Conservation (phyloP, 1,140 invertebrate species). For the Drosophila mojavensis region DNA sequence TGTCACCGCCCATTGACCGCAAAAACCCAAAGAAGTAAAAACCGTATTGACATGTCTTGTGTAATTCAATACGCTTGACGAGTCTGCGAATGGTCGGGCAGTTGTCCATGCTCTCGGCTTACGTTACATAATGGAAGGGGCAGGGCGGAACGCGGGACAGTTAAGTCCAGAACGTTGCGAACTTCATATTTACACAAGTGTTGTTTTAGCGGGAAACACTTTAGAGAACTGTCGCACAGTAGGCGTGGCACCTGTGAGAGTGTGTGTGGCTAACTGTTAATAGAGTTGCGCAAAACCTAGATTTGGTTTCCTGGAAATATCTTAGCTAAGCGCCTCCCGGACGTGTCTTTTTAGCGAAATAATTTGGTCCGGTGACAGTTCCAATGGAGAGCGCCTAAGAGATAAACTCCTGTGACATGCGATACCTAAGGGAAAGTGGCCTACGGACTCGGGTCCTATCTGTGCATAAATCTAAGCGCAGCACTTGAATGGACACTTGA, state of each 20-base stretch:
- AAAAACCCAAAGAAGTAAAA: slow-evolving; percentile 44
- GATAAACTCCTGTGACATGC: slow-evolving; percentile 51
- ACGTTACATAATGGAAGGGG: slow-evolving; percentile 67
- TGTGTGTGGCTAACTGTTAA: slow-evolving; percentile 55
- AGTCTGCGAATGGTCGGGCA: slow-evolving; percentile 63
- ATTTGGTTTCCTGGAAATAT: slow-evolving; percentile 41
- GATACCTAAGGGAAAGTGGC: slow-evolving; percentile 71
- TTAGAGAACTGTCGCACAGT: slow-evolving; percentile 16
- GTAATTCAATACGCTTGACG: slow-evolving; percentile 75
- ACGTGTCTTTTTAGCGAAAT: slow-evolving; percentile 53
- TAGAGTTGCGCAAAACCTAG: slow-evolving; percentile 40
- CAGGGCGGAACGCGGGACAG: slow-evolving; percentile 37
- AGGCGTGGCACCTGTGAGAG: slow-evolving; percentile 64
- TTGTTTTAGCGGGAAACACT: slow-evolving; percentile 71
- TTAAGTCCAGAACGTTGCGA: slow-evolving; percentile 54
- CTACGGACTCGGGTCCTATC: slow-evolving; percentile 55
- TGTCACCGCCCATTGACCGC: slow-evolving; percentile 64
- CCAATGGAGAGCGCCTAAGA: slow-evolving; percentile 5
- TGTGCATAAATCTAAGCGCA: slow-evolving; percentile 61
- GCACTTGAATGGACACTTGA: slow-evolving; percentile 78
- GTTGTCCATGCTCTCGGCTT: slow-evolving; percentile 38
- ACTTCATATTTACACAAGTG: slow-evolving; percentile 62
- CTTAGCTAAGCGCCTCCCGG: slow-evolving; percentile 46
- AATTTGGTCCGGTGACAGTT: slow-evolving; percentile 58
- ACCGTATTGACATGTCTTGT: slow-evolving; percentile 57